Base-by-base conservation (phyloP, 2,797 vertebrate species). In the Lycodopsis pacificus region DNA sequence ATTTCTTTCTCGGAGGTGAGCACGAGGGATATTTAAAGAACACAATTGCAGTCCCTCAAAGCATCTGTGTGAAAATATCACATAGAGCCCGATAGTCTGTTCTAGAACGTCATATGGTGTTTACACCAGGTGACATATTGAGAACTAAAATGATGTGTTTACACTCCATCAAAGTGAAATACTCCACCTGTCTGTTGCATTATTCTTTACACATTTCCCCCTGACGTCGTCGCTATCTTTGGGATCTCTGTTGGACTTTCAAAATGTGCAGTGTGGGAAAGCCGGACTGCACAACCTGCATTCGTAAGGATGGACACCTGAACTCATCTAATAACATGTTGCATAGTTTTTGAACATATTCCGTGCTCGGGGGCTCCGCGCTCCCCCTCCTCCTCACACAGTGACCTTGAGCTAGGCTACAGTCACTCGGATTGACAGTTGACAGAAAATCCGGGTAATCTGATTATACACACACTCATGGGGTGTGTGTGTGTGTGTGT, bases 341-440 rank as follows among this genome's bases (percentile, higher is more conserved):
- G 59, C 20, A 10, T 54, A 57, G 14, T 34, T 19, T 57, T 27
- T 42, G 1, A 12, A 77, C 36, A 13, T 27, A 53, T 68, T 4
- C 10, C n/a, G 19, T 38, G 15, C 7, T 10, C 42, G 1, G 56
- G 15, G 22, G 59, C 17, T 27, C n/a, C 17, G 4, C 20, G 30
- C 30, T 36, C n/a, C 44, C 10, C 44, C n/a, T 53, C 25, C 25
- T 7, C 53, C 42, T 48, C 12, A 19, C 63, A 67, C 25, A 57
- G 32, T 34, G 76, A 82, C 76, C 79, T 85, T 85, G 79, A 73
- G 59, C 58, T 66, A 32, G 40, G 54, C 30, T 57, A 66, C 44
- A 65, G 64, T 56, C 54, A 7, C 25, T 14, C 2, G 70, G 73
- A 82, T 64, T 79, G 69, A 66, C 77, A 77, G 71, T 58, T 69